These are phyloP conservation scores for Brevimyrus niger DNA, from an alignment of 2,113 vertebrate genomes.

Conservation along the genomic window DNA sequence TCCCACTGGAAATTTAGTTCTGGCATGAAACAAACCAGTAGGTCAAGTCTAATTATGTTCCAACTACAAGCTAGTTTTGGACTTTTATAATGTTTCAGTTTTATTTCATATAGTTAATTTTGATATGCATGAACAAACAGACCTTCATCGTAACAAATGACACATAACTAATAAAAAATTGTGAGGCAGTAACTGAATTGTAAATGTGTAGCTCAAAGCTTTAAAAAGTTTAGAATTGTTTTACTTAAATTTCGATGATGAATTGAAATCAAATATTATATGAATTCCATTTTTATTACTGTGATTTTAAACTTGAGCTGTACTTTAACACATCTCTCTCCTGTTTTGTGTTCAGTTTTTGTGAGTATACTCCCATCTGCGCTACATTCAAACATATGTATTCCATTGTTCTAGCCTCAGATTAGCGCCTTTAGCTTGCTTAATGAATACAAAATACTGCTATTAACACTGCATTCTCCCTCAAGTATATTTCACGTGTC, in stretches of 20 bases:
- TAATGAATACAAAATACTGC: neutral
- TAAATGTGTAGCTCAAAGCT: neutral
- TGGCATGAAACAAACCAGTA: neutral
- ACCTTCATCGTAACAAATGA: too few species aligned
- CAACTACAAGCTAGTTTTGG: too few species aligned
- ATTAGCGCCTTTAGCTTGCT: neutral
- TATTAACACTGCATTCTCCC: neutral
- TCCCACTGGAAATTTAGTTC: neutral
- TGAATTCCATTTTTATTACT: neutral
- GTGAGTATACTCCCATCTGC: neutral
- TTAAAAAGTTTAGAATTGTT: neutral
- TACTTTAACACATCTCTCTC: neutral
- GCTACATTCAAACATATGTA: neutral
- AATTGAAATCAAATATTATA: neutral
- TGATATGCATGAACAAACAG: too few species aligned
- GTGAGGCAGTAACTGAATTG: too few species aligned
- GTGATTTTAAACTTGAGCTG: neutral
- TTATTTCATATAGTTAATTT: too few species aligned
- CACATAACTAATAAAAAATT: too few species aligned
- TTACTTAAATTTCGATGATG: neutral
- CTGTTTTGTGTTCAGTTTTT: neutral
- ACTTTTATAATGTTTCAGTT: too few species aligned
- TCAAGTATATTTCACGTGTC: neutral
- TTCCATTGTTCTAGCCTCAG: neutral
- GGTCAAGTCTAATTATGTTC: neutral